Evolutionary conservation across 2,113 vertebrate species (phyloP), one percentile per base, ranked within the genome.

Genomic region (Perognathus longimembris): DNA sequence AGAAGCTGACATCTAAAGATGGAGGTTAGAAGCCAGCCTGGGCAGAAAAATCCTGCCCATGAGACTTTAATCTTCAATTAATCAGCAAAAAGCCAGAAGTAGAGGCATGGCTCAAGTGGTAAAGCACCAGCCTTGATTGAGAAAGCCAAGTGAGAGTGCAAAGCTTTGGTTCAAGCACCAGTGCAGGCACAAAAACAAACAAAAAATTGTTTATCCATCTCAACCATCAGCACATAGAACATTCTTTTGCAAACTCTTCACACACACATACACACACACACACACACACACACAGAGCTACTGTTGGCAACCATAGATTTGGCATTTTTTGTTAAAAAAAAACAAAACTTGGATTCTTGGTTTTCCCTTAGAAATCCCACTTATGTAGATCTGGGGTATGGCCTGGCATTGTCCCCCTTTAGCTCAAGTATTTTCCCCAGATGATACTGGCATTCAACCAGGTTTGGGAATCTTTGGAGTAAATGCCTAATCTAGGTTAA

Each of bases 331-430:
- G n/a, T 63, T 73, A 12, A 0, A 30, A 93, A 90, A 84, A 78
- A 40, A 67, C 63, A 92, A 22, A 40, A 59, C 24, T 50, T 21
- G 8, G 85, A 95, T 90, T 94, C 89, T 70, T 64, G 85, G 70
- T 40, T 79, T 95, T 93, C 78, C 86, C 89, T 84, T 83, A 77
- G 89, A 92, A 96, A 94, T 95, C 89, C 70, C 91, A 96, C 76
- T 61, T 93, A 93, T 90, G 89, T 84, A 94, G 57, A 76, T 74
- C 91, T 92, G 30, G 40, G 89, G 67, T 50, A 81, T 94, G 54
- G 79, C 40, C 92, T 10, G 18, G 82, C 95, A 93, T 90, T 81
- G 69, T 32, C 54, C 30, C 32, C 40, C 9, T 14, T 34, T 21
- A 15, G 21, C 6, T 32, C 54, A 79, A 90, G 86, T 94, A 93